Evolutionary conservation across 1,140 invertebrate species (phyloP).

Genomic region (Drosophila baimaii): DNA sequence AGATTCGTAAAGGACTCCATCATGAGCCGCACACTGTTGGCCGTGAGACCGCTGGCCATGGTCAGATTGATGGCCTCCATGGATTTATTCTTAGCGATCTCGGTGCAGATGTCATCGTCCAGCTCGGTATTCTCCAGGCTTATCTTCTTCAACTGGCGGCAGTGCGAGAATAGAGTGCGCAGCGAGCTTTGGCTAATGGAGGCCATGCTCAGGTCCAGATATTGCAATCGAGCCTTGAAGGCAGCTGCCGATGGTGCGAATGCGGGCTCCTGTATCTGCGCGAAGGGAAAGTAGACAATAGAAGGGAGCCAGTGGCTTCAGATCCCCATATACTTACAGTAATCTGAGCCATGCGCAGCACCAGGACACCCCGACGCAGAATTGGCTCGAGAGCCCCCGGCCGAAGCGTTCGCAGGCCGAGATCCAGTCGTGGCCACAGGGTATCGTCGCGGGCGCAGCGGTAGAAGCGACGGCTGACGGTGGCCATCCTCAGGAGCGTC

Average conservation of each 20-base stretch:
- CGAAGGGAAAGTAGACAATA: not conserved
- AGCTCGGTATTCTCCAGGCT: constrained; percentile 92
- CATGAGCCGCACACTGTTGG: constrained; percentile 86
- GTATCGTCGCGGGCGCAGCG: constrained; percentile 91
- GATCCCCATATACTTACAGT: constrained; percentile 87
- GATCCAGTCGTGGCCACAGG: constrained; percentile 93
- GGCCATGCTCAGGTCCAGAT: constrained; percentile 93
- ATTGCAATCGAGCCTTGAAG: constrained; percentile 86
- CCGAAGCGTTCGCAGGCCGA: constrained; percentile 88
- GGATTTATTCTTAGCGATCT: constrained; percentile 88
- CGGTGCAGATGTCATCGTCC: constrained; percentile 87
- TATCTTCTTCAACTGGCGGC: constrained; percentile 90
- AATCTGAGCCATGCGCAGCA: constrained; percentile 90
- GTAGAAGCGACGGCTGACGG: constrained; percentile 89
- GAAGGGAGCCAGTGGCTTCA: too few species aligned
- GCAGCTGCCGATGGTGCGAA: constrained; percentile 77
- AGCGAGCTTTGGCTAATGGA: constrained; percentile 87
- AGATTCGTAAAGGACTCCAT: constrained; percentile 87
- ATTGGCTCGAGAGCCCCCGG: constrained; percentile 89
- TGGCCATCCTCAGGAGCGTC: constrained; percentile 88
- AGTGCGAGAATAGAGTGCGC: constrained; percentile 87
- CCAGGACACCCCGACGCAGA: constrained; percentile 89
- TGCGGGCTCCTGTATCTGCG: constrained; percentile 85
- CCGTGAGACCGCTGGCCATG: constrained; percentile 88
- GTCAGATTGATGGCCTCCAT: constrained; percentile 91